A percentile compares a stretch with the other conserved stretches of the same genome.
These are phyloP conservation scores for Probosciger aterrimus DNA, from an alignment of 2,113 vertebrate species.

Conservation along the genomic window DNA sequence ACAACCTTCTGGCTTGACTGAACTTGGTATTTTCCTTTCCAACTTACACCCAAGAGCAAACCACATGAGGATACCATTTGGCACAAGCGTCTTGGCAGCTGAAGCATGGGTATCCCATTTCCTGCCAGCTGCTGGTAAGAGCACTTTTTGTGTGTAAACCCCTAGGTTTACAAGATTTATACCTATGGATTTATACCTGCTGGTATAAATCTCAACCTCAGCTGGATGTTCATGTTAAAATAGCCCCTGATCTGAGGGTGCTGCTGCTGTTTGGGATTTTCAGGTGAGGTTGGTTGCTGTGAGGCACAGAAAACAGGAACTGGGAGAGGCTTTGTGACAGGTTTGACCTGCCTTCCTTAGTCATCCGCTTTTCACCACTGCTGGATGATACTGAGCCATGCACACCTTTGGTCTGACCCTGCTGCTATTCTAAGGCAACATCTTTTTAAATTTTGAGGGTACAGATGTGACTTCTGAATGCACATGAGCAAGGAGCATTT, in stretches of 20 bases:
- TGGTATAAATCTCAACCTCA: not conserved
- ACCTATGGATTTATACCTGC: not conserved
- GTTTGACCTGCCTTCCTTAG: not conserved
- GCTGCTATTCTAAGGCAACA: not conserved
- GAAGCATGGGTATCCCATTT: not conserved
- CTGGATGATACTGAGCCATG: not conserved
- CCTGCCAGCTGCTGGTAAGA: not conserved
- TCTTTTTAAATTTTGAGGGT: not conserved
- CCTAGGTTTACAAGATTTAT: not conserved
- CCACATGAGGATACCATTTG: not conserved
- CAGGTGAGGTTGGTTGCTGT: not conserved
- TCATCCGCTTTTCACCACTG: not conserved
- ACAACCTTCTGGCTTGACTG: not conserved
- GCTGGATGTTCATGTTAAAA: not conserved
- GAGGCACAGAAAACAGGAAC: not conserved
- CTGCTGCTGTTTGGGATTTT: not conserved
- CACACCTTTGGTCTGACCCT: not conserved
- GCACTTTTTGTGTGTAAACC: not conserved
- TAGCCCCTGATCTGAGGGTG: not conserved
- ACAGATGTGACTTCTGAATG: not conserved
- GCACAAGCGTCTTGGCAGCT: not conserved
- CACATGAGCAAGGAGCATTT: not conserved
- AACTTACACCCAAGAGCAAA: not conserved
- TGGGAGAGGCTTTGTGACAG: not conserved
- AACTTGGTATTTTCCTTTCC: not conserved